These are phyloP conservation scores for Drosophila affinis DNA, from an alignment of 2,888 invertebrate species.

Conservation along the genomic window DNA sequence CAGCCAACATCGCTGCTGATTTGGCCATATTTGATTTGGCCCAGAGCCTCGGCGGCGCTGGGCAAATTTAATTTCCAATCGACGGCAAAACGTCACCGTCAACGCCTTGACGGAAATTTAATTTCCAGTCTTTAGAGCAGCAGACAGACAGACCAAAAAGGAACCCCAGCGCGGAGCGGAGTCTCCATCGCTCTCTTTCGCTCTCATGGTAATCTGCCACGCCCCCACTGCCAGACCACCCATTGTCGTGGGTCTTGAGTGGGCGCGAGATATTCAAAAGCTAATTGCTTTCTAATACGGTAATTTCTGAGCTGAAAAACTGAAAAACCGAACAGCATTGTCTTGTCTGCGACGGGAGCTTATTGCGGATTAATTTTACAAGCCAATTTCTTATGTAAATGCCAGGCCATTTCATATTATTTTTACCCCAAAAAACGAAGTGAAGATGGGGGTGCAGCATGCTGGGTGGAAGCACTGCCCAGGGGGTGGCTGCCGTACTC, in stretches of 20 bases:
- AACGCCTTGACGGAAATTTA: slow-evolving; percentile 76
- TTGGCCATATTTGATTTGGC: slow-evolving; percentile 70
- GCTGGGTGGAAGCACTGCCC: not conserved
- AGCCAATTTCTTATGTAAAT: slow-evolving; percentile 83
- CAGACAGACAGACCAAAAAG: slow-evolving; percentile 10
- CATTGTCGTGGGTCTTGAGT: slow-evolving; percentile 53
- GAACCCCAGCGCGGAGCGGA: not conserved
- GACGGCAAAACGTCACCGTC: slow-evolving; percentile 42
- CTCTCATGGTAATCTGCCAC: slow-evolving; percentile 20
- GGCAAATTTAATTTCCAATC: slow-evolving; percentile 74
- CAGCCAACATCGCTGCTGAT: slow-evolving; percentile 74
- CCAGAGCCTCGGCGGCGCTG: slow-evolving; percentile 10
- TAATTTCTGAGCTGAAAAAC: slow-evolving; percentile 62
- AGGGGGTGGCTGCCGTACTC: not conserved
- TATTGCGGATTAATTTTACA: slow-evolving; percentile 82
- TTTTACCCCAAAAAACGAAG: slow-evolving; percentile 33
- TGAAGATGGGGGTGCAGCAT: not conserved
- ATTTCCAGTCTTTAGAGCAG: slow-evolving; percentile 60
- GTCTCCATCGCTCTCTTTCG: not conserved
- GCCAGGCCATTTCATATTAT: slow-evolving; percentile 63
- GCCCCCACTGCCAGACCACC: slow-evolving; percentile 5
- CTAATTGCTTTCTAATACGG: slow-evolving; percentile 83
- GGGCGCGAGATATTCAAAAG: slow-evolving; percentile 67
- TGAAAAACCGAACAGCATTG: slow-evolving; percentile 32
- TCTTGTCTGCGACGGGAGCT: slow-evolving; percentile 66